A percentile compares a stretch with the other conserved stretches of the same genome.
Conservation (phyloP, 2,113 vertebrate species). For the Chamaea fasciata region DNA sequence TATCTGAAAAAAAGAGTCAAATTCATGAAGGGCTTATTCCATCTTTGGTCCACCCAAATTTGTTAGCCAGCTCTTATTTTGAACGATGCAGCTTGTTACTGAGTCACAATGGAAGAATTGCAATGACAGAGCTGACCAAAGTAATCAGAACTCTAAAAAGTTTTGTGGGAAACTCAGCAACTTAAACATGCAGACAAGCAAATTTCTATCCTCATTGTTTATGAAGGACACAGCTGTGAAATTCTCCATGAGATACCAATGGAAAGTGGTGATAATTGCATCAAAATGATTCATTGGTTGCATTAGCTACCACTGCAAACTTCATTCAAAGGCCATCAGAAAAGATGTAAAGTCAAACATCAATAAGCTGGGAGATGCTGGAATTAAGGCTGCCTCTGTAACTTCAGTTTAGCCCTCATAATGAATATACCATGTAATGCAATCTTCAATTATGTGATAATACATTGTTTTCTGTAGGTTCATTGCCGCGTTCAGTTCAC, state of each 20-base stretch:
- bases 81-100: background rate
- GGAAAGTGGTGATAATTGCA: background rate
- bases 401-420: background rate
- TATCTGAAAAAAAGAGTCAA: background rate
- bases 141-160: background rate
- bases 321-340: background rate
- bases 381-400: background rate
- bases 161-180: background rate
- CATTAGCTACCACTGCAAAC: background rate
- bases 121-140: background rate
- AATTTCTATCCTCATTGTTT: background rate
- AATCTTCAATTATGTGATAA: background rate
- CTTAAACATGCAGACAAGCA: background rate
- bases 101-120: background rate
- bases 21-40: background rate
- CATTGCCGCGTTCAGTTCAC: background rate
- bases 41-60: background rate
- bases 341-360: background rate
- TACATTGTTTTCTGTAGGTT: slow-evolving; percentile 21
- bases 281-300: background rate
- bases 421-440: background rate
- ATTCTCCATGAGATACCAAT: background rate
- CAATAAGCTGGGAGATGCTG: background rate
- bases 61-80: background rate
- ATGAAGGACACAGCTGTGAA: background rate